phyloP scores from a whole-genome alignment of 2,113 vertebrate genomes.

The Heteronetta atricapilla region DNA sequence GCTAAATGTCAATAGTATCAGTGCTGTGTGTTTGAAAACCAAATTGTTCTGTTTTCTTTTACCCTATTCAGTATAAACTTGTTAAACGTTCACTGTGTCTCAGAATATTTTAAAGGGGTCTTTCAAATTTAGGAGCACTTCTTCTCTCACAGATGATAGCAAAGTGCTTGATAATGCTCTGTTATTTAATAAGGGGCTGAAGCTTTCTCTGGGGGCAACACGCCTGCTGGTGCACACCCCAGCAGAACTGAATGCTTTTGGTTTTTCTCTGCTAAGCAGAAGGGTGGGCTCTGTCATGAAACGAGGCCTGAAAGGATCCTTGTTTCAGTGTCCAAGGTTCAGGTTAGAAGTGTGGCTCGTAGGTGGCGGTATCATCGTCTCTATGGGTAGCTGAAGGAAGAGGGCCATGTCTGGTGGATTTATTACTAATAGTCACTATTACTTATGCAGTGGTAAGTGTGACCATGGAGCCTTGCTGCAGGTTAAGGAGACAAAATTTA shows the following conservation, averaged over 20 bases:
- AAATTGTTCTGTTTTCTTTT: slow-evolving; percentile 56
- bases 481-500: not conserved
- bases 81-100: slow-evolving; percentile 56
- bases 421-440: not conserved
- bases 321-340: not conserved
- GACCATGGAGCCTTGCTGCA: not conserved
- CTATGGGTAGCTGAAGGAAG: not conserved
- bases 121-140: slow-evolving; percentile 39
- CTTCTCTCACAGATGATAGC: not conserved
- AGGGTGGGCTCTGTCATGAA: not conserved
- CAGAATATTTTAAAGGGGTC: slow-evolving; percentile 50
- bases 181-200: not conserved
- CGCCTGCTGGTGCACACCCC: not conserved
- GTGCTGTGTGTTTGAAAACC: slow-evolving; percentile 31
- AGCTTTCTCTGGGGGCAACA: not conserved
- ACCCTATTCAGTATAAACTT: slow-evolving; percentile 54
- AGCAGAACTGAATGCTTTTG: not conserved
- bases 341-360: not conserved
- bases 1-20: slow-evolving; percentile 59
- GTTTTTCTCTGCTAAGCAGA: slow-evolving; percentile 30
- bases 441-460: not conserved
- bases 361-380: not conserved
- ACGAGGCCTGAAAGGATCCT: not conserved
- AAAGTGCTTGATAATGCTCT: not conserved
- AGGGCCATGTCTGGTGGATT: not conserved